These are phyloP conservation scores for Pheosia tremula DNA, from an alignment of 2,888 invertebrate genomes.

Conservation along the genomic window DNA sequence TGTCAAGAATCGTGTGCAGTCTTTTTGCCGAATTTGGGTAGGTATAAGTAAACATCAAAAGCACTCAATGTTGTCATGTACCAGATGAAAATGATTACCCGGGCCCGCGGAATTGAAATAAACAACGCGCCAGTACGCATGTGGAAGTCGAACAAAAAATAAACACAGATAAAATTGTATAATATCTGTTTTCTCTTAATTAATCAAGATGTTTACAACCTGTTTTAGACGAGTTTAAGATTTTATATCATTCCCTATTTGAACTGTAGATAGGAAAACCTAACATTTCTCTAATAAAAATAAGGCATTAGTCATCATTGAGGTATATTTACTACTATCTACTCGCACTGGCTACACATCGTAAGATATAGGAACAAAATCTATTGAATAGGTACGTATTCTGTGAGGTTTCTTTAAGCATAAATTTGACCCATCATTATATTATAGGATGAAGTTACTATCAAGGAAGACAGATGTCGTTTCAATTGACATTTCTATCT, in stretches of 20 bases:
- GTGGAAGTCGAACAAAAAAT: conserved; percentile 24
- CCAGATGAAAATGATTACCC: conserved; percentile 38
- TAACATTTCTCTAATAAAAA: neutral
- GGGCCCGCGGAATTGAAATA: conserved; percentile 28
- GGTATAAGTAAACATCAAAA: conserved; percentile 43
- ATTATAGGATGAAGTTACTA: neutral
- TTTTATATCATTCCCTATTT: neutral
- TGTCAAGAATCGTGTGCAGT: conserved; percentile 47
- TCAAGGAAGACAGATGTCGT: neutral
- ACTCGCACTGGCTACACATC: neutral
- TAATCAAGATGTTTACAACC: conserved; percentile 11
- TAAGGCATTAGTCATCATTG: neutral
- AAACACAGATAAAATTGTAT: conserved; percentile 20
- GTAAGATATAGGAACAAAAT: neutral
- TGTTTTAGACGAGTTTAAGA: neutral
- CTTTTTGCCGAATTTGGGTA: conserved; percentile 46
- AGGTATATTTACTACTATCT: neutral
- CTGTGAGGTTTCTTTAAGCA: neutral
- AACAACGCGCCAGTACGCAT: conserved; percentile 18
- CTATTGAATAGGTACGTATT: neutral
- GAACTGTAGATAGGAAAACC: neutral
- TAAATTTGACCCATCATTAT: neutral
- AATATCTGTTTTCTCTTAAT: conserved; percentile 16
- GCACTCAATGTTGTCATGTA: conserved; percentile 29
- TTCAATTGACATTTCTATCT: neutral